Evolutionary conservation across 2,797 vertebrate species (phyloP).

Genomic region (Pipistrellus pygmaeus): DNA sequence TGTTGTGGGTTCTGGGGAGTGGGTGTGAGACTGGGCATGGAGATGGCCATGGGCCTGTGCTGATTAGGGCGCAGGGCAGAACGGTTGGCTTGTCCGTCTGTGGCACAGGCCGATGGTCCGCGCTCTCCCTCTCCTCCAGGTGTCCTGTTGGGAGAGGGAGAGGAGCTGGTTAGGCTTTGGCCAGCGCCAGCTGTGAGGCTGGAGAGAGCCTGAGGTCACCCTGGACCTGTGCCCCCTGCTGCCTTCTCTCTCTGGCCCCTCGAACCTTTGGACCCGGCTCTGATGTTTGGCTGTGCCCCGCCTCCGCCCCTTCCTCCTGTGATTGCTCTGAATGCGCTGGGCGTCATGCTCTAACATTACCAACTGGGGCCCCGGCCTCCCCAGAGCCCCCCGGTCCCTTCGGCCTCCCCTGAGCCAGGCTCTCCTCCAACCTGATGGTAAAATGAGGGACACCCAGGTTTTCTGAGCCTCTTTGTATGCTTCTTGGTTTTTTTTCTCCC

Average conservation of each 20-base stretch:
- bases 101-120: neutral
- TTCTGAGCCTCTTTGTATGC: constrained; percentile 4
- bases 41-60: neutral
- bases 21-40: neutral
- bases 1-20: neutral
- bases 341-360: neutral
- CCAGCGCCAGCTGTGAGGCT: neutral
- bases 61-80: neutral
- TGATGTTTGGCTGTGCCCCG: neutral
- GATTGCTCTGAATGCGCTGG: neutral
- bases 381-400: neutral
- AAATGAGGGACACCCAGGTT: constrained; percentile 17
- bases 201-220: neutral
- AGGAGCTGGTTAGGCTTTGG: neutral
- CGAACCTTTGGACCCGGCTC: constrained; percentile 30
- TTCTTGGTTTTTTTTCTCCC: too few relatives aligned
- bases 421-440: neutral
- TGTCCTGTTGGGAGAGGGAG: neutral
- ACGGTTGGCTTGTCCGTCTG: neutral
- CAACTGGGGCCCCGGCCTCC: neutral
- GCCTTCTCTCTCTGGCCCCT: constrained; percentile 28
- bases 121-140: neutral
- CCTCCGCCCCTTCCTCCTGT: neutral
- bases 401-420: neutral
- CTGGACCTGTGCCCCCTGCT: neutral